phyloP scores from a whole-genome alignment of 2,113 vertebrate species.

The Apeltes quadracus region DNA sequence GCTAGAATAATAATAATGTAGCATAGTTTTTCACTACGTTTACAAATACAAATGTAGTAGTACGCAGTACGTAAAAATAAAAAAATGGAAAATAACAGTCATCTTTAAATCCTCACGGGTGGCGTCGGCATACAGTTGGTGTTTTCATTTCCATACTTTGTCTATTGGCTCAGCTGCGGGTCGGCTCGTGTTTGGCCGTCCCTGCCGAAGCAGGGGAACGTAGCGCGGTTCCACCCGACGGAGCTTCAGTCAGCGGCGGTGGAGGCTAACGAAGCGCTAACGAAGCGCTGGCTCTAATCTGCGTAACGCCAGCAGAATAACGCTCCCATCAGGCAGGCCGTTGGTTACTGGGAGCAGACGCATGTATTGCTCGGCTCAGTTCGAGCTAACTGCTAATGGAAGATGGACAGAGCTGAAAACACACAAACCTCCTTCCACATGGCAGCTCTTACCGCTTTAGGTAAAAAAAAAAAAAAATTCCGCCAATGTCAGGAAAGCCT shows the following conservation, averaged over 20 bases:
- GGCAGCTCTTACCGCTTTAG: neutral
- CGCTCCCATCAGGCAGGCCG: neutral
- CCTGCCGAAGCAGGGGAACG: neutral
- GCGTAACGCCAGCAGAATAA: neutral
- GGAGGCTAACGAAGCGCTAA: no score
- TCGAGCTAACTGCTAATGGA: neutral
- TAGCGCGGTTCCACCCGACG: neutral
- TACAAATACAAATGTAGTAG: no score
- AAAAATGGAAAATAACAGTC: neutral
- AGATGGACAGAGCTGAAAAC: no score
- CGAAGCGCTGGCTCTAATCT: neutral
- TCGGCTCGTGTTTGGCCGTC: neutral
- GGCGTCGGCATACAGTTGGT: neutral
- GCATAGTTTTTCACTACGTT: no score
- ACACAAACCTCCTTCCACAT: no score
- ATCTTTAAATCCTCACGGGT: neutral
- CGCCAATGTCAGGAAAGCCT: slow-evolving; percentile 2
- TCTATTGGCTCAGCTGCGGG: neutral
- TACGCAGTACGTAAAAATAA: no score
- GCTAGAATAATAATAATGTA: no score
- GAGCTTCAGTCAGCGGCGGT: neutral
- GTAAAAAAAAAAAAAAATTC: neutral
- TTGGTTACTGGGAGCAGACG: neutral
- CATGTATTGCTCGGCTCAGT: neutral
- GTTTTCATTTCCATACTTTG: neutral